Evolutionary conservation across 2,113 vertebrate genomes (phyloP).

Genomic region (Hyla sarda): DNA sequence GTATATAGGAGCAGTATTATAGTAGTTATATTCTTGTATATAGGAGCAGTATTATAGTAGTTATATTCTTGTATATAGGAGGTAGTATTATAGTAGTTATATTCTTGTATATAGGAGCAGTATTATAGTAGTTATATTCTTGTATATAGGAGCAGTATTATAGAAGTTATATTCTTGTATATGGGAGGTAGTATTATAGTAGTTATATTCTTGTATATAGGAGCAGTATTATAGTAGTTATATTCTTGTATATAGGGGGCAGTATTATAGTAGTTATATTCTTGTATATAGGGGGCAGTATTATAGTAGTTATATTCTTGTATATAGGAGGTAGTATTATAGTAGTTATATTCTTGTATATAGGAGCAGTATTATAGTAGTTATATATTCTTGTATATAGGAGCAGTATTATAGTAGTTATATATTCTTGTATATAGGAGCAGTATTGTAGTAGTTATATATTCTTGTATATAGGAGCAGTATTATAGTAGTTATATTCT

Average conservation of each 20-base stretch:
- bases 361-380: not conserved
- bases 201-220: conserved; percentile 1
- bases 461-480: not conserved
- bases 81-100: not conserved
- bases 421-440: conserved; percentile 2
- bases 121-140: too few species aligned
- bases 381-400: conserved; percentile 10
- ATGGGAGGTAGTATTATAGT: conserved; percentile 1
- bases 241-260: conserved; percentile 7
- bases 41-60: too few species aligned
- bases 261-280: conserved; percentile 9
- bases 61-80: too few species aligned
- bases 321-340: not conserved
- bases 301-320: conserved; percentile 19
- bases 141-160: not conserved
- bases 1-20: too few species aligned
- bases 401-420: conserved; percentile 15
- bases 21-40: too few species aligned
- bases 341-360: conserved; percentile 18
- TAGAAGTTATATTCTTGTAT: not conserved
- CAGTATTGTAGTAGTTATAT: too few species aligned
- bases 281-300: not conserved
- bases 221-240: conserved; percentile 9
- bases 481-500: conserved; percentile 3
- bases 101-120: too few species aligned